phyloP scores from a whole-genome alignment of 2,888 invertebrate species.

The Hydropsyche betteni region DNA sequence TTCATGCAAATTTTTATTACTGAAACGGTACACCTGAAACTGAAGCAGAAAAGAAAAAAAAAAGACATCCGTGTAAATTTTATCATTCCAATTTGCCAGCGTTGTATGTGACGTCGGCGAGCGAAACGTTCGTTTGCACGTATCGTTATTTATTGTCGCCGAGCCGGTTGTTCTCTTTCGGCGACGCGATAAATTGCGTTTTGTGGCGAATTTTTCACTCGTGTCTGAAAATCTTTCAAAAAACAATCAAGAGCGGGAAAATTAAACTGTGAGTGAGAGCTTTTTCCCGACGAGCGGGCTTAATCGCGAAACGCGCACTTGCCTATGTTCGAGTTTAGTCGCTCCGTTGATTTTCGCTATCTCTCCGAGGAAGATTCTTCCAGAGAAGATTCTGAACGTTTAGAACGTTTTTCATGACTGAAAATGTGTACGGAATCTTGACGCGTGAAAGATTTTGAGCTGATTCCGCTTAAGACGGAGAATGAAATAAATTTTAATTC shows the following conservation, averaged over 20 bases:
- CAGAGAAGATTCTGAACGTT: constrained; percentile 1
- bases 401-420: constrained; percentile 4
- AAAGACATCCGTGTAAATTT: neutral
- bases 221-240: constrained; percentile 2
- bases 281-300: constrained; percentile 21
- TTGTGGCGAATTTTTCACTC: constrained; percentile 16
- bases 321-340: constrained; percentile 3
- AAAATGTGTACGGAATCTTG: neutral
- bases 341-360: constrained; percentile 26
- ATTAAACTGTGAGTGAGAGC: constrained; percentile 18
- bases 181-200: neutral
- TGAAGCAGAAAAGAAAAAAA: neutral
- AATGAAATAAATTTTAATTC: no score
- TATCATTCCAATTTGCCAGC: constrained; percentile 10
- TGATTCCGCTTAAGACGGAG: no score
- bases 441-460: no score
- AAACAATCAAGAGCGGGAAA: constrained; percentile 4
- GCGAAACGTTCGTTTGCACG: neutral
- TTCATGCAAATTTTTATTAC: constrained; percentile 19
- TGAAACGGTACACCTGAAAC: constrained; percentile 1
- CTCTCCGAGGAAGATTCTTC: neutral
- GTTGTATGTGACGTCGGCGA: neutral
- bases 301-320: constrained; percentile 20
- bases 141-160: neutral
- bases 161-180: neutral